A percentile compares a stretch with the other conserved stretches of the same genome.
phyloP scores from a whole-genome alignment of 30 jellyfish, hydroid and myxozoan genomes.

The Morbakka virulenta region DNA sequence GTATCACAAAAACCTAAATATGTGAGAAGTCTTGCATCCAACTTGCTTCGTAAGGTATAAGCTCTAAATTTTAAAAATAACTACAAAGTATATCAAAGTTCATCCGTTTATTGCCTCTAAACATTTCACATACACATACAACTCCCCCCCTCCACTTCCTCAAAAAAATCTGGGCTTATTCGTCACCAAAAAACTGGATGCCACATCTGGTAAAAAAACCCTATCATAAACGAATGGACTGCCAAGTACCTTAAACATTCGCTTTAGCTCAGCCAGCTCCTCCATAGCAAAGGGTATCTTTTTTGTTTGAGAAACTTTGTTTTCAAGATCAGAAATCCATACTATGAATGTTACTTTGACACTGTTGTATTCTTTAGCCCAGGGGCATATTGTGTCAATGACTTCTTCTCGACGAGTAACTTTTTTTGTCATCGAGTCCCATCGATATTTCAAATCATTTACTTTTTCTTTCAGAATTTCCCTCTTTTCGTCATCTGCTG shows the following conservation, averaged over 20 bases:
- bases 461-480: conserved; percentile 31
- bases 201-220: too few species aligned
- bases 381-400: conserved; percentile 63
- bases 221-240: too few species aligned
- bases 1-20: too few species aligned
- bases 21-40: too few species aligned
- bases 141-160: too few species aligned
- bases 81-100: too few species aligned
- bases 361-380: conserved; percentile 43
- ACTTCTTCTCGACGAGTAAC: conserved; percentile 44
- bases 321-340: conserved; percentile 65
- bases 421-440: conserved; percentile 60
- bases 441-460: conserved; percentile 41
- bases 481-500: conserved; percentile 55
- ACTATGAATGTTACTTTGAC: conserved; percentile 14
- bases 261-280: conserved; percentile 1
- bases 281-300: conserved; percentile 63
- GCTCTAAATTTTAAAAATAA: too few species aligned
- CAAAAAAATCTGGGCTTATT: too few species aligned
- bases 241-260: neutral
- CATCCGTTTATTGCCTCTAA: too few species aligned
- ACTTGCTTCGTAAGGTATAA: too few species aligned
- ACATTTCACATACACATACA: too few species aligned
- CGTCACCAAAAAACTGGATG: too few species aligned
- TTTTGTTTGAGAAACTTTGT: conserved; percentile 30